A percentile compares a stretch with the other conserved stretches of the same genome.
These are phyloP conservation scores for Dasypolia templi DNA, from an alignment of 2,888 invertebrate species.

Conservation along the genomic window DNA sequence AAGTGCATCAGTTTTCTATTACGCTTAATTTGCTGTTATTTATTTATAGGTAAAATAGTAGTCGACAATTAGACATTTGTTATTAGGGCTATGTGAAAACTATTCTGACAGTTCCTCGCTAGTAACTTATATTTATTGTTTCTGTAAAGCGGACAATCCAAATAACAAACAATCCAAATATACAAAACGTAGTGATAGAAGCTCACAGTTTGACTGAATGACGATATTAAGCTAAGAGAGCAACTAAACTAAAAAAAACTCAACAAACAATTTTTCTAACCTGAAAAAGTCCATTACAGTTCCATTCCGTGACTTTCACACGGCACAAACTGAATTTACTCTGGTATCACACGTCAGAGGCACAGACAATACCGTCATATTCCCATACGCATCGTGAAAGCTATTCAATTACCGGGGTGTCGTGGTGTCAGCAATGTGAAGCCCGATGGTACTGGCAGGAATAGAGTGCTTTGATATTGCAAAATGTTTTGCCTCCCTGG, in stretches of 20 bases:
- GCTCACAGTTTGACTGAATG: not conserved
- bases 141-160: not conserved
- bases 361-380: slow-evolving; percentile 56
- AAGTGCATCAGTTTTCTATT: slow-evolving; percentile 20
- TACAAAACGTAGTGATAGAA: not conserved
- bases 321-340: slow-evolving; percentile 46
- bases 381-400: slow-evolving; percentile 64
- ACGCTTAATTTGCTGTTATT: slow-evolving; percentile 21
- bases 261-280: slow-evolving; percentile 27
- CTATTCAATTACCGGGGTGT: slow-evolving; percentile 71
- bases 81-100: not conserved
- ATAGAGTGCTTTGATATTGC: slow-evolving; percentile 20
- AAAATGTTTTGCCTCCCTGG: slow-evolving; percentile 43
- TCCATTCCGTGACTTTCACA: slow-evolving; percentile 41
- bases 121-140: not conserved
- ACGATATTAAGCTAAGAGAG: not conserved
- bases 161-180: not conserved
- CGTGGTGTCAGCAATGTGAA: slow-evolving; percentile 43
- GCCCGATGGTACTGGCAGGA: slow-evolving; percentile 7
- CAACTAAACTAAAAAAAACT: not conserved
- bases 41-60: not conserved
- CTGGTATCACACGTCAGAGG: slow-evolving; percentile 46
- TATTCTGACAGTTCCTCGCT: slow-evolving; percentile 1
- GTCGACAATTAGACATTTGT: not conserved
- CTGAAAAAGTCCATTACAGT: slow-evolving; percentile 35